phyloP scores from a whole-genome alignment of 2,797 vertebrate species.

The Natrix natrix region DNA sequence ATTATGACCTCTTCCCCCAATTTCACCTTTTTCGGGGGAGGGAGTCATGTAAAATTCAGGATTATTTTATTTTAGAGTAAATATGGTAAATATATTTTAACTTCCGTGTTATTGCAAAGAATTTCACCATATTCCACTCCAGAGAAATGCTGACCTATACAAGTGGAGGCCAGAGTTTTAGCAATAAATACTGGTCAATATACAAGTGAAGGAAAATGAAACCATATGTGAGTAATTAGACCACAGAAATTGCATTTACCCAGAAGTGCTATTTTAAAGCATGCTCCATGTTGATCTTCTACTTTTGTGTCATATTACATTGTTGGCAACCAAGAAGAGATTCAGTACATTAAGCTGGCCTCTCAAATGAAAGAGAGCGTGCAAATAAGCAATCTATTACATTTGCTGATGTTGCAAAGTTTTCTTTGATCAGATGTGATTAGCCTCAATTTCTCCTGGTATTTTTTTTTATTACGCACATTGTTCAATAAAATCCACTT shows the following conservation, averaged over 20 bases:
- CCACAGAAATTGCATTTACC: conserved; percentile 77
- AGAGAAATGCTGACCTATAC: conserved; percentile 72
- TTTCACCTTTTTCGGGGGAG: not conserved
- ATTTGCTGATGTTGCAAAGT: conserved; percentile 34
- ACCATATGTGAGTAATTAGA: conserved; percentile 79
- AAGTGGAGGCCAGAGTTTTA: conserved; percentile 73
- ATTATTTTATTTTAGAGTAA: not conserved
- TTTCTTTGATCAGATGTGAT: conserved; percentile 44
- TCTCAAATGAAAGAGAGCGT: not conserved
- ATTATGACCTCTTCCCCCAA: not conserved
- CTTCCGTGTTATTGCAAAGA: conserved; percentile 68
- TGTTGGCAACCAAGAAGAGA: conserved; percentile 70
- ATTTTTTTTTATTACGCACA: conserved; percentile 36
- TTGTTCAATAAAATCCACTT: conserved; percentile 33
- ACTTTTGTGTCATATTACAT: conserved; percentile 74
- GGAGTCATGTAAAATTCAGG: not conserved
- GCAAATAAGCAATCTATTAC: conserved; percentile 43
- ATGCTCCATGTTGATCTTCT: conserved; percentile 75
- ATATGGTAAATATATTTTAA: conserved; percentile 50
- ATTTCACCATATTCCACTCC: conserved; percentile 69
- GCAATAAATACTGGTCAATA: conserved; percentile 81
- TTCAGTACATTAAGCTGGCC: conserved; percentile 73
- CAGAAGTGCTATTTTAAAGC: conserved; percentile 81
- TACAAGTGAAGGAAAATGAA: conserved; percentile 78
- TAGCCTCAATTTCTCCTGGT: conserved; percentile 43